Conservation (phyloP, 2,888 invertebrate genomes). For the Epinotia brunnichana region DNA sequence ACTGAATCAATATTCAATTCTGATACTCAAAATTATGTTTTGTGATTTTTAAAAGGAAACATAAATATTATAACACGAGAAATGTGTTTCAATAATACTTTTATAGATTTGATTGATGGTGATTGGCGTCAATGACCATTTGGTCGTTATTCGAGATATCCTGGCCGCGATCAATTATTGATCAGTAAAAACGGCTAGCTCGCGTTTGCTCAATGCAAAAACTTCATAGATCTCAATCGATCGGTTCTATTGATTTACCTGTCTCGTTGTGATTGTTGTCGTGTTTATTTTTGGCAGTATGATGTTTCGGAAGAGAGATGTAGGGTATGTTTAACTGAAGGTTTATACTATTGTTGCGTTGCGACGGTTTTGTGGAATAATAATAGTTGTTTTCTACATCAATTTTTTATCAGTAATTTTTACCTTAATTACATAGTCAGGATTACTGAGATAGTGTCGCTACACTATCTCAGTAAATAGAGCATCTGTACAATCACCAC, state of each 20-base stretch:
- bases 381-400: not conserved
- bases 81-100: slow-evolving; percentile 21
- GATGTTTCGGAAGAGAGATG: not conserved
- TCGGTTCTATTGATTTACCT: slow-evolving; percentile 26
- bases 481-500: too few relatives aligned
- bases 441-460: too few relatives aligned
- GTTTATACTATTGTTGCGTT: not conserved
- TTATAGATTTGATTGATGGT: slow-evolving; percentile 36
- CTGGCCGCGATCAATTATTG: slow-evolving; percentile 29
- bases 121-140: slow-evolving; percentile 41
- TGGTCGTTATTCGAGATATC: slow-evolving; percentile 31
- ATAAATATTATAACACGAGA: slow-evolving; percentile 5
- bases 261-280: slow-evolving; percentile 10
- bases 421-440: too few relatives aligned
- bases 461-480: too few relatives aligned
- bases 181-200: slow-evolving; percentile 26
- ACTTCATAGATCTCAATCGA: slow-evolving; percentile 27
- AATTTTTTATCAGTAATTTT: too few relatives aligned
- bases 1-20: not conserved
- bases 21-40: not conserved
- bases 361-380: not conserved
- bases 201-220: slow-evolving; percentile 29
- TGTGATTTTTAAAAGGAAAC: slow-evolving; percentile 8
- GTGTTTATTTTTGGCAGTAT: slow-evolving; percentile 13
- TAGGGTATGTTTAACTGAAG: not conserved